A percentile compares a stretch with the other conserved stretches of the same genome.
Conservation (phyloP, 2,888 invertebrate species). For the Lasioglossum zephyrum region DNA sequence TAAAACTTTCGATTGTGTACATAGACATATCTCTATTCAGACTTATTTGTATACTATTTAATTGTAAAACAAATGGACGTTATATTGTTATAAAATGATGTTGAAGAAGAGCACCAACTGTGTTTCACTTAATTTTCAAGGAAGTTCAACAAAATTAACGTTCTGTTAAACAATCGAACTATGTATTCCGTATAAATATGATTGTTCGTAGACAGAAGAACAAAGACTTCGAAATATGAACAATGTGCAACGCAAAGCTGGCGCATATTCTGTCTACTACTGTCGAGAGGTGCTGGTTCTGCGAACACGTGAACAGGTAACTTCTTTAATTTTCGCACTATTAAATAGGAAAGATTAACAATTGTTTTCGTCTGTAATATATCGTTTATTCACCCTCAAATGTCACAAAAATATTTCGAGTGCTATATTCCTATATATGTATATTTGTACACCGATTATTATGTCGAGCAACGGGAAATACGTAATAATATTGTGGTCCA, state of each 20-base stretch:
- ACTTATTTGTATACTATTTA: constrained; percentile 27
- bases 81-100: not conserved
- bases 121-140: not conserved
- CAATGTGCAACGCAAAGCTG: not conserved
- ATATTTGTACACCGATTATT: constrained; percentile 29
- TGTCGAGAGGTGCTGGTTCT: not conserved
- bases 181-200: not conserved
- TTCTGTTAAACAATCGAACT: not conserved
- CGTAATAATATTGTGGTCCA: constrained; percentile 24
- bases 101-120: not conserved
- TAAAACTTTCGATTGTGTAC: not conserved
- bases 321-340: not conserved
- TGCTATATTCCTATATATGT: constrained; percentile 33
- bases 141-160: not conserved
- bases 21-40: not conserved
- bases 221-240: constrained; percentile 3
- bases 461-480: constrained; percentile 24
- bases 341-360: not conserved
- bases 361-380: constrained; percentile 1
- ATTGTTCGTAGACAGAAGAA: not conserved
- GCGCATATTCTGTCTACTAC: not conserved
- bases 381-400: constrained; percentile 46
- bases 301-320: not conserved
- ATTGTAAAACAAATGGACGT: constrained; percentile 25
- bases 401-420: constrained; percentile 62